phyloP scores from a whole-genome alignment of 1,140 invertebrate genomes.

The Glomeris maerens region DNA sequence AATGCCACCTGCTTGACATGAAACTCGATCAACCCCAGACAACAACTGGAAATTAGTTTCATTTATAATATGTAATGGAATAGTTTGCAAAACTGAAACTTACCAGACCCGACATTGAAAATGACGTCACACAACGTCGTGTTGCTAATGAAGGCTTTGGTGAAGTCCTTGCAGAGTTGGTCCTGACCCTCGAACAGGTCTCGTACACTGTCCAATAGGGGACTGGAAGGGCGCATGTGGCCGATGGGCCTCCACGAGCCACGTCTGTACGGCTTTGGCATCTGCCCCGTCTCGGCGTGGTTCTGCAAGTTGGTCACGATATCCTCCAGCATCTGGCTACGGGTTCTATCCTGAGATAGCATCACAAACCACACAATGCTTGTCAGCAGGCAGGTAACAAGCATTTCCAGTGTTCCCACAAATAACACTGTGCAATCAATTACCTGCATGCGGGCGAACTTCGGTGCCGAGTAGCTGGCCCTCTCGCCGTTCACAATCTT shows the following conservation, averaged over 20 bases:
- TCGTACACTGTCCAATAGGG: conserved; percentile 75
- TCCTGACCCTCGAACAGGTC: conserved; percentile 89
- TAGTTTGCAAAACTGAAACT: conserved; percentile 35
- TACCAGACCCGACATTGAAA: conserved; percentile 77
- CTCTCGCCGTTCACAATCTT: conserved; percentile 96
- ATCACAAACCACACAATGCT: not conserved
- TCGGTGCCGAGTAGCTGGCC: conserved; percentile 89
- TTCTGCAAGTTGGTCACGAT: conserved; percentile 86
- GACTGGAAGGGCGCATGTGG: conserved; percentile 80
- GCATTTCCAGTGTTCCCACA: not conserved
- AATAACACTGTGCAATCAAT: not conserved
- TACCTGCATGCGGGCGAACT: conserved; percentile 76
- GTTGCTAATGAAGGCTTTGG: conserved; percentile 52
- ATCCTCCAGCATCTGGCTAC: conserved; percentile 81
- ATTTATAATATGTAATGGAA: no score
- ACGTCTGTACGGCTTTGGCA: conserved; percentile 84
- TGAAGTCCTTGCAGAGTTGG: conserved; percentile 83
- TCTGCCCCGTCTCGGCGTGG: conserved; percentile 85
- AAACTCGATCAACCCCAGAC: no score
- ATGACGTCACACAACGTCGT: conserved; percentile 79
- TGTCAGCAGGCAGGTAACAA: no score
- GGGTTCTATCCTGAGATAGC: conserved; percentile 57
- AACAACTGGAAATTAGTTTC: no score
- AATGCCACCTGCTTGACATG: no score
- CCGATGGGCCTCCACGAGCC: conserved; percentile 89